These are phyloP conservation scores for Channa striata DNA, from an alignment of 2,797 vertebrate species.

Conservation along the genomic window DNA sequence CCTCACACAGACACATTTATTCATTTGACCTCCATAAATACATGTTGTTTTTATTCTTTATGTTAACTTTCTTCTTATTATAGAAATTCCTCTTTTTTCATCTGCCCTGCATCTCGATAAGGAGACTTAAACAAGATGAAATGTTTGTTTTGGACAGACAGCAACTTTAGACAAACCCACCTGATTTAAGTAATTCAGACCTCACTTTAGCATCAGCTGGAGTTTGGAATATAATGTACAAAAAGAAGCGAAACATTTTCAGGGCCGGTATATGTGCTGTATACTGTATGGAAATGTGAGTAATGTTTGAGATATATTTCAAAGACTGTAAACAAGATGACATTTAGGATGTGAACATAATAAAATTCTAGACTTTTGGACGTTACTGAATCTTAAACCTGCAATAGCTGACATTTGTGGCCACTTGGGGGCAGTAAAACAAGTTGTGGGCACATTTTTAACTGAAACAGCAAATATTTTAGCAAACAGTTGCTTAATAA, in stretches of 20 bases:
- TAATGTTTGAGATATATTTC: not conserved
- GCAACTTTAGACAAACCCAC: not conserved
- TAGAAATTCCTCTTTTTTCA: too few relatives aligned
- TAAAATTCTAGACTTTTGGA: not conserved
- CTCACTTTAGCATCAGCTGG: not conserved
- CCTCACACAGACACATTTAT: conserved; percentile 19
- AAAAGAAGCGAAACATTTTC: not conserved
- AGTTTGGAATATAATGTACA: not conserved
- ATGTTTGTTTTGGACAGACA: too few relatives aligned
- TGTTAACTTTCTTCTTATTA: too few relatives aligned
- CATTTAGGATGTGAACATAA: not conserved
- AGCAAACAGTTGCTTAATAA: not conserved
- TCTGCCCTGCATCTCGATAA: too few relatives aligned
- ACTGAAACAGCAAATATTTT: not conserved
- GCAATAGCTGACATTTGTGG: not conserved
- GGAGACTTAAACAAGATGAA: too few relatives aligned
- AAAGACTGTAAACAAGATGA: not conserved
- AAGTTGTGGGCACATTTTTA: not conserved
- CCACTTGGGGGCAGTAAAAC: conserved; percentile 1
- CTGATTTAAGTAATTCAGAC: not conserved
- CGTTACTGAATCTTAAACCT: not conserved
- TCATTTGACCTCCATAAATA: conserved; percentile 17
- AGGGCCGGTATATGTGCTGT: too few relatives aligned
- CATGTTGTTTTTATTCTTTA: not conserved
- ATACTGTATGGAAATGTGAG: not conserved